phyloP scores from a whole-genome alignment of 2,113 vertebrate species.

The Pelobates fuscus region DNA sequence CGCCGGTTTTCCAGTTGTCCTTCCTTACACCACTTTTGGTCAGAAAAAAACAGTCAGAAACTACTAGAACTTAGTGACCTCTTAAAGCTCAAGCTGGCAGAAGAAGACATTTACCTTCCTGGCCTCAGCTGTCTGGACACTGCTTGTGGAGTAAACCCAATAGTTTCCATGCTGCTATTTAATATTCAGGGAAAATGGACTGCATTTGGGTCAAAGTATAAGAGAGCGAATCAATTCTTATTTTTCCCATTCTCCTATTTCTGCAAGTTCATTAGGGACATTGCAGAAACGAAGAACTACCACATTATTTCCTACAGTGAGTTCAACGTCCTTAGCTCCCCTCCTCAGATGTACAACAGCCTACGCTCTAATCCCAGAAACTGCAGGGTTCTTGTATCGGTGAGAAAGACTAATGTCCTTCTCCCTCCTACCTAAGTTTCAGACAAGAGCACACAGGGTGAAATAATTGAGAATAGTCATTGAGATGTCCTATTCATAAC shows the following conservation, averaged over 20 bases:
- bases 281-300: not conserved
- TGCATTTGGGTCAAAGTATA: not conserved
- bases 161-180: not conserved
- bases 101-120: not conserved
- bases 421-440: not conserved
- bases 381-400: not conserved
- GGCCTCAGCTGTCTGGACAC: slow-evolving; percentile 13
- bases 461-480: not conserved
- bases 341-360: not conserved
- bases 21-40: no score
- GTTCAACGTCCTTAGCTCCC: not conserved
- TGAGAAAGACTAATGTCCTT: not conserved
- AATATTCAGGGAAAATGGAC: slow-evolving; percentile 1
- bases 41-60: not conserved
- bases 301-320: not conserved
- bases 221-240: not conserved
- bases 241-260: not conserved
- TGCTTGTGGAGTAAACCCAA: no score
- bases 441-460: not conserved
- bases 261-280: not conserved
- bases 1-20: no score
- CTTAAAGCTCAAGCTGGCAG: not conserved
- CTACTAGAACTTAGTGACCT: slow-evolving; percentile 1
- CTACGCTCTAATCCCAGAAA: not conserved
- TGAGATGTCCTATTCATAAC: not conserved